These are phyloP conservation scores for Troides aeacus DNA, from an alignment of 2,888 invertebrate species.

Conservation along the genomic window DNA sequence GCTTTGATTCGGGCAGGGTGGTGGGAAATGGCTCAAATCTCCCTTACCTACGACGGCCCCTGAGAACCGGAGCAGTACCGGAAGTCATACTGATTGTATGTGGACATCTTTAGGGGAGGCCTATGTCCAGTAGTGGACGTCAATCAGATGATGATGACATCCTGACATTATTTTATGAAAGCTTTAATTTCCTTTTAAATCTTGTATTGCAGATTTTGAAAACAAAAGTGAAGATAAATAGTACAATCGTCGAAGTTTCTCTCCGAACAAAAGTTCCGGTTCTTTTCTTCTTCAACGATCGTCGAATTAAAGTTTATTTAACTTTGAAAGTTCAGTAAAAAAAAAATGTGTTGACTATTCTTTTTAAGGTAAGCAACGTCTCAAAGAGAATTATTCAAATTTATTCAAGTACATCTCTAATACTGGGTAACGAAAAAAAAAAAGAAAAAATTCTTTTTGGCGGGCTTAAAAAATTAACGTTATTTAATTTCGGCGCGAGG, in stretches of 20 bases:
- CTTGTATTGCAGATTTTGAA: not conserved
- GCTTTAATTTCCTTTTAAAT: not conserved
- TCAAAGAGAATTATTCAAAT: slow-evolving; percentile 27
- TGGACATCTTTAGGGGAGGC: too few species aligned
- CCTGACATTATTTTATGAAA: not conserved
- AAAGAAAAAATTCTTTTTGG: slow-evolving; percentile 10
- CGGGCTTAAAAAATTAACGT: slow-evolving; percentile 1
- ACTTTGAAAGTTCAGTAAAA: slow-evolving; percentile 21
- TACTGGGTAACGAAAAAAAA: slow-evolving; percentile 10
- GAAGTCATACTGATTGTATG: too few species aligned
- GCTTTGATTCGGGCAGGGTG: too few species aligned
- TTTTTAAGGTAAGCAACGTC: slow-evolving; percentile 22
- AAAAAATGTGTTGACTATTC: slow-evolving; percentile 22
- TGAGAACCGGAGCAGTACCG: too few species aligned
- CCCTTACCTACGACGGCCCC: too few species aligned
- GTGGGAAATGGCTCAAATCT: too few species aligned
- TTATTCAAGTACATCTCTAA: slow-evolving; percentile 25
- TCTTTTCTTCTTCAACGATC: slow-evolving; percentile 9
- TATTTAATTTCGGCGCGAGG: slow-evolving; percentile 1
- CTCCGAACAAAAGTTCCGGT: slow-evolving; percentile 3
- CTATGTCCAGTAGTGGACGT: too few species aligned
- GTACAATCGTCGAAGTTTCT: slow-evolving; percentile 2
- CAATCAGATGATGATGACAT: too few species aligned
- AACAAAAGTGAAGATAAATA: slow-evolving; percentile 10
- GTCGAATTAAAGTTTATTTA: slow-evolving; percentile 24